These are phyloP conservation scores for Nerophis lumbriciformis DNA, from an alignment of 2,113 vertebrate species.

Conservation along the genomic window DNA sequence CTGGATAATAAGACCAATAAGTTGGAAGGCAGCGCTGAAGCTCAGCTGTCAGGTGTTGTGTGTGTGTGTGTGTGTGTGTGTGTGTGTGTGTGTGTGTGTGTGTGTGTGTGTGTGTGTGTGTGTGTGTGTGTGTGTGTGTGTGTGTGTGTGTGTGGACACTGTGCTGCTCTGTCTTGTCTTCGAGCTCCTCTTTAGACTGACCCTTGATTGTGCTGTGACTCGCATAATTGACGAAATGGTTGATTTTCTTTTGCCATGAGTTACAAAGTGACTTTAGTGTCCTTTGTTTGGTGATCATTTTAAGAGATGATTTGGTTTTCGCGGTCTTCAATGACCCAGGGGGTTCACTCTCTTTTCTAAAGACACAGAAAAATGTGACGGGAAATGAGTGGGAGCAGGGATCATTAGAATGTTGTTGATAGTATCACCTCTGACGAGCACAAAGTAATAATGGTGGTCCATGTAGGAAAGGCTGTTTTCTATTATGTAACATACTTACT, in stretches of 20 bases:
- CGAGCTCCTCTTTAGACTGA: conserved; percentile 41
- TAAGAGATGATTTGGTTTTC: no score
- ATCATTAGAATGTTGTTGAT: conserved; percentile 25
- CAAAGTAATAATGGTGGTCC: no score
- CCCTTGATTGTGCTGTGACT: conserved; percentile 32
- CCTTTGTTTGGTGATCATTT: no score
- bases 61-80: conserved; percentile 16
- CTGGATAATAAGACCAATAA: conserved; percentile 53
- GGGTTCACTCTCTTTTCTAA: no score
- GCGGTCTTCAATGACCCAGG: no score
- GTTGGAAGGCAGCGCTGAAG: conserved; percentile 47
- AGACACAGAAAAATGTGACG: background rate
- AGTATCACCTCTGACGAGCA: background rate
- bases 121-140: conserved; percentile 24
- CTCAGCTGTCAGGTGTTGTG: conserved; percentile 66
- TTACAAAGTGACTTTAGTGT: no score
- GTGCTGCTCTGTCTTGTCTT: conserved; percentile 52
- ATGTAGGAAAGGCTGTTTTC: no score
- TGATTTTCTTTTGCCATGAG: no score
- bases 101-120: conserved; percentile 15
- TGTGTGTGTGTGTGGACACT: conserved; percentile 24
- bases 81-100: no score
- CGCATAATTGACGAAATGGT: no score
- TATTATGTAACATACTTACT: no score
- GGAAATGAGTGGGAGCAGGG: conserved; percentile 9